Evolutionary conservation across 1,140 invertebrate genomes (phyloP), one percentile per base, ranked within the genome.

Genomic region (Lethrus apterus): DNA sequence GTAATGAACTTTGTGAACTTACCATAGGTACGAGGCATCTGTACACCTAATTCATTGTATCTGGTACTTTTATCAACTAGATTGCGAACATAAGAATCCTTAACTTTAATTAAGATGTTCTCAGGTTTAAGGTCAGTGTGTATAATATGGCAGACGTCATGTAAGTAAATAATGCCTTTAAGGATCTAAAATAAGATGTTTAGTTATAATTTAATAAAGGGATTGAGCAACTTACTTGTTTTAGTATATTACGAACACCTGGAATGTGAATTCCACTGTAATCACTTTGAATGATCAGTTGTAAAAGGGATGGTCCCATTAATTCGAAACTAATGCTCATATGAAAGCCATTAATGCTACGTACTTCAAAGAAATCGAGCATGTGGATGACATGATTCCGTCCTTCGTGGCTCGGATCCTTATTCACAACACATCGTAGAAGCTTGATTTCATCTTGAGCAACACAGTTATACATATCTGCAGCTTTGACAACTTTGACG

Each of bases 101-200:
- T 81, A 4, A 94, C 90, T 71, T 89, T 93, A 44, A 98, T 75
- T 34, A 99, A 74, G 41, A 99, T 93, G 77, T 99, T 99, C 74
- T 99, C 96, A 26, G 95, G 96, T 68, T 99, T 99, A 55, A 99
- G 95, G 67, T 99, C 96, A 13, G 96, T 99, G 67, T 99, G 96
- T 69, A 99, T 99, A 57, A 99, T 98, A 67, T 83, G 77, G 77
- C 95, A 99, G 74, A 95, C 94, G 47, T 84, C 82, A 69, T 99
- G 96, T 43, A 99, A 76, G 74, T 98, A 99, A 66, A 93, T 84
- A 50, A 99, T 73, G 23, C 92, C 95, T 74, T 96, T 86, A 26
- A 98, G 75, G 13, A 85, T 79, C 81, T 86, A 58, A 17, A 41
- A 15, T 21, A 4, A 46, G 10, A 34, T 20, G 33, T 44, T 79